A percentile compares a stretch with the other conserved stretches of the same genome.
These are phyloP conservation scores for Zeus faber DNA, from an alignment of 2,113 vertebrate species.

Conservation along the genomic window DNA sequence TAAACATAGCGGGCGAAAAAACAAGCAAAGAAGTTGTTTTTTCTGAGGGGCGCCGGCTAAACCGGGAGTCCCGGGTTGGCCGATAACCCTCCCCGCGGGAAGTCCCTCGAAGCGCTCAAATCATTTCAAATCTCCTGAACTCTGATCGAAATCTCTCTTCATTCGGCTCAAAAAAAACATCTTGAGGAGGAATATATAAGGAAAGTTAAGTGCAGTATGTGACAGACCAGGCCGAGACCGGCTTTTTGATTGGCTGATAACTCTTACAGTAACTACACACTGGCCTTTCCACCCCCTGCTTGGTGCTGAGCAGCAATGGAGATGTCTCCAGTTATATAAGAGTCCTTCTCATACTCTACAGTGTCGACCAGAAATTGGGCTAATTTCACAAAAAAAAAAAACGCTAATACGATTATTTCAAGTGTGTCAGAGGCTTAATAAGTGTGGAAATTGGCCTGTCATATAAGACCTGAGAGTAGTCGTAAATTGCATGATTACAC, in stretches of 20 bases:
- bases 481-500: slow-evolving; percentile 78
- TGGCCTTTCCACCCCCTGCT: slow-evolving; percentile 51
- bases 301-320: slow-evolving; percentile 58
- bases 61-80: slow-evolving; percentile 35
- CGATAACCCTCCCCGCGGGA: slow-evolving; percentile 30
- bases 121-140: slow-evolving; percentile 29
- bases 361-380: slow-evolving; percentile 68
- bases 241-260: slow-evolving; percentile 49
- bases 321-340: slow-evolving; percentile 62
- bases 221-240: slow-evolving; percentile 28
- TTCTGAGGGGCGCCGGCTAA: slow-evolving; percentile 22
- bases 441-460: slow-evolving; percentile 84
- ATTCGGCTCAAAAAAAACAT: slow-evolving; percentile 19
- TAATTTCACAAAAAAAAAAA: slow-evolving; percentile 72
- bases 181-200: slow-evolving; percentile 36
- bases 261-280: slow-evolving; percentile 30
- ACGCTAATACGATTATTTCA: slow-evolving; percentile 82
- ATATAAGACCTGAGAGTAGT: slow-evolving; percentile 74
- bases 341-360: slow-evolving; percentile 57
- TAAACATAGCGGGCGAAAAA: slow-evolving; percentile 61
- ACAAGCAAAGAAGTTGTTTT: slow-evolving; percentile 62
- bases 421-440: slow-evolving; percentile 84
- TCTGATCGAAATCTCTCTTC: slow-evolving; percentile 27
- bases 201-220: background rate
- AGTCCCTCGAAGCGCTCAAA: slow-evolving; percentile 38